Conservation (phyloP, 2,888 invertebrate genomes). For the Timandra comae region DNA sequence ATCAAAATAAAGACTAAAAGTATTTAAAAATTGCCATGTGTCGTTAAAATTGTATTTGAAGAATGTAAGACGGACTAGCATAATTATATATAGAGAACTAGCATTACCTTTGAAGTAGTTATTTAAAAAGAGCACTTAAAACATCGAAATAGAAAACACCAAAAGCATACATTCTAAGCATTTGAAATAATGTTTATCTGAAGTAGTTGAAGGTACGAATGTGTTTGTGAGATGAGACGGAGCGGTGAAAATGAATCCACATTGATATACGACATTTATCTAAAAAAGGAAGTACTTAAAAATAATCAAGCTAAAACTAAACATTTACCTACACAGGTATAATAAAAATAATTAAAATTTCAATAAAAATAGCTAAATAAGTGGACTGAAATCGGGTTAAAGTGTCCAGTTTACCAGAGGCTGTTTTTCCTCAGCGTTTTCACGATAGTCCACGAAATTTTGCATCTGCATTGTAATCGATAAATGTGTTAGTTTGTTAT, state of each 20-base stretch:
- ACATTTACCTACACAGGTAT: constrained; percentile 26
- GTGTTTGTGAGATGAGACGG: constrained; percentile 9
- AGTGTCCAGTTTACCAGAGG: constrained; percentile 87
- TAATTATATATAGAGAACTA: too few relatives aligned
- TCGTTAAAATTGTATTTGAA: too few relatives aligned
- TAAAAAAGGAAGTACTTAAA: constrained; percentile 13
- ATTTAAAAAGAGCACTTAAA: too few relatives aligned
- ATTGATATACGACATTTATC: constrained; percentile 12
- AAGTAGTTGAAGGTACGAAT: constrained; percentile 3
- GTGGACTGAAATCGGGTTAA: constrained; percentile 62
- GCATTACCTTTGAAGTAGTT: too few relatives aligned
- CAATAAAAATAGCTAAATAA: constrained; percentile 44
- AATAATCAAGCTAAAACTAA: constrained; percentile 25
- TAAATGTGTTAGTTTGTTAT: constrained; percentile 62
- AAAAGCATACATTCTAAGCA: constrained; percentile 27
- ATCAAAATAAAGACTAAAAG: too few relatives aligned
- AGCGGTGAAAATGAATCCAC: constrained; percentile 2
- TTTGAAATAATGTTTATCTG: constrained; percentile 2
- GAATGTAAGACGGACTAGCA: too few relatives aligned
- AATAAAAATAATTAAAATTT: constrained; percentile 21
- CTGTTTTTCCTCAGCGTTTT: constrained; percentile 92
- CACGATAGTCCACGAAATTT: constrained; percentile 93
- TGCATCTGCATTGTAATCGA: constrained; percentile 81
- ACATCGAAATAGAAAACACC: constrained; percentile 30
- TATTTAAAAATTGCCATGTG: too few relatives aligned